Evolutionary conservation across 2,797 vertebrate genomes (phyloP).

Genomic region (Melanotaenia boesemani): DNA sequence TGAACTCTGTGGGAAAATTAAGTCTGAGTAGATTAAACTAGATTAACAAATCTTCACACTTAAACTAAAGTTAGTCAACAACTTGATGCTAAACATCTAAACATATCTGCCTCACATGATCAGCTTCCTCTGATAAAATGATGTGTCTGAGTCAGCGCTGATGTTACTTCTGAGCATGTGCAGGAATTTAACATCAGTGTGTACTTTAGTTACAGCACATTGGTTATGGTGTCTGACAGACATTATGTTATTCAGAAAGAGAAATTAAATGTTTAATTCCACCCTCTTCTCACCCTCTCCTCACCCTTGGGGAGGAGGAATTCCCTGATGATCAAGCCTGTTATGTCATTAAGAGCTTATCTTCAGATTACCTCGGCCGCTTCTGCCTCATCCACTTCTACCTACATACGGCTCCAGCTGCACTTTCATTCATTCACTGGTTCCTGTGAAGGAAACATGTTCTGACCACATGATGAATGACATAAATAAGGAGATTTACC

Average conservation of each 20-base stretch:
- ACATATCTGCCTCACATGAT: background rate
- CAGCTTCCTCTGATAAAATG: background rate
- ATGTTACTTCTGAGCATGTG: background rate
- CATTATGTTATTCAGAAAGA: background rate
- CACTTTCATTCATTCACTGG: background rate
- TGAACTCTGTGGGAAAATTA: background rate
- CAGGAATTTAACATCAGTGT: no score
- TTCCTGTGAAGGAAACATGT: no score
- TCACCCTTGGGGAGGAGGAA: background rate
- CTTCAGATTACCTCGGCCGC: constrained; percentile 56
- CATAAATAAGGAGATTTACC: no score
- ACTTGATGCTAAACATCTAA: no score
- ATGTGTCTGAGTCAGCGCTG: background rate
- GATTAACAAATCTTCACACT: no score
- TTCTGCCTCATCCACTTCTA: no score
- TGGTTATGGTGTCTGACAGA: background rate
- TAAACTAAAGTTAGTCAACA: no score
- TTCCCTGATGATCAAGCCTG: constrained; percentile 40
- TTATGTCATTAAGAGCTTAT: constrained; percentile 70
- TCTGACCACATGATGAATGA: no score
- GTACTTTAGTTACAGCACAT: no score
- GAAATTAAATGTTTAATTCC: background rate
- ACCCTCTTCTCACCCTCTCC: background rate
- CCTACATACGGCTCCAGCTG: background rate
- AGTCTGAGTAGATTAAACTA: background rate